Percentiles rank a stretch among this genome's conserved stretches.
Evolutionary conservation across 2,888 invertebrate genomes (phyloP).

Genomic region (Clepsis dumicolana): DNA sequence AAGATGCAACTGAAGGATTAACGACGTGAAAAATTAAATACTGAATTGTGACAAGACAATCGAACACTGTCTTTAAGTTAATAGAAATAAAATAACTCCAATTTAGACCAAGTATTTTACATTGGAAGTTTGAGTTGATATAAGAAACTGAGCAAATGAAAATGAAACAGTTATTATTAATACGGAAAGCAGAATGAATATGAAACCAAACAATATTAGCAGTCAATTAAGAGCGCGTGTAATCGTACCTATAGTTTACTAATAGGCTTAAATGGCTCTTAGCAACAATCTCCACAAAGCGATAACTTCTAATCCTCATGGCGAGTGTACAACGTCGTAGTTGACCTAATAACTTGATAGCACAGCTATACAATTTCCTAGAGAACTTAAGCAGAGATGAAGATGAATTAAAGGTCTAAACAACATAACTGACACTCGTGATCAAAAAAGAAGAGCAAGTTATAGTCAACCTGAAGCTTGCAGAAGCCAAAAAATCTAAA

Average conservation of each 20-base stretch:
- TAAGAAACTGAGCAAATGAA: neutral
- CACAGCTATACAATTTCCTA: neutral
- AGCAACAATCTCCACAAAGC: conserved; percentile 46
- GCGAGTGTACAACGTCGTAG: conserved; percentile 55
- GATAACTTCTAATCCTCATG: conserved; percentile 58
- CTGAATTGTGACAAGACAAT: no score
- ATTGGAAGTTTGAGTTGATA: no score
- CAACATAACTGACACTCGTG: neutral
- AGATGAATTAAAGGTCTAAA: neutral
- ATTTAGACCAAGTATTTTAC: no score
- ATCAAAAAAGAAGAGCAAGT: neutral
- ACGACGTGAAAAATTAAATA: no score
- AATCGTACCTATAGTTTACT: conserved; percentile 7
- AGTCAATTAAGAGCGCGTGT: neutral
- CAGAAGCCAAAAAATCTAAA: no score
- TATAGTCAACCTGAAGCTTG: neutral
- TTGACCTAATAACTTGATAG: conserved; percentile 63
- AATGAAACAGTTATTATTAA: no score
- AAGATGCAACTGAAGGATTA: no score
- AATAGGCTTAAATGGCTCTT: conserved; percentile 21
- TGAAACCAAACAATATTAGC: neutral
- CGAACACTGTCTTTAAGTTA: no score
- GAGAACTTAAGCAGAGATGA: neutral
- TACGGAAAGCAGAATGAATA: neutral
- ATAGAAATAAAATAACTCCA: no score